Evolutionary conservation across 2,797 vertebrate species (phyloP), one percentile per base, ranked within the genome.

Genomic region (Falco concolor): DNA sequence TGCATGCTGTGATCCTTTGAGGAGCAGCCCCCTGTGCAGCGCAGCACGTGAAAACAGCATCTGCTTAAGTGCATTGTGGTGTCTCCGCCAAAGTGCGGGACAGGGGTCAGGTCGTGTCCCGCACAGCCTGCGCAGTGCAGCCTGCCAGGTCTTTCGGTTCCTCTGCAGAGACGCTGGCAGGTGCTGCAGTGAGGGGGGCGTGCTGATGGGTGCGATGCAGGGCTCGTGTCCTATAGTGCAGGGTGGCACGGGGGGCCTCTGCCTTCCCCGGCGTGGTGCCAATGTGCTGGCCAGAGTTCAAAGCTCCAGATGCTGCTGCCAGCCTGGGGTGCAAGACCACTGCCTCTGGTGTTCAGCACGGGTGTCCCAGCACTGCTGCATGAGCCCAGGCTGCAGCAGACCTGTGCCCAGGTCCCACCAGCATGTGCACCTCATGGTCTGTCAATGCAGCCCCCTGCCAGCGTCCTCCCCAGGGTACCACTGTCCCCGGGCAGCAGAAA

Each of bases 341-440:
- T 28, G 49, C 52, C 53, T 3, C 3, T 2, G 2, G 9, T 4
- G 2, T 13, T 72, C 57, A 53, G 15, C 32, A 28, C 0, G 0
- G 21, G 9, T 40, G 52, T 74, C 28, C 16, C 69, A 74, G 56
- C 49, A 22, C 18, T 30, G 23, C 54, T 57, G 52, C 47, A 32
- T 10, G n/a, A 75, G 38, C 34, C 32, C 40, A 44, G 56, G 19
- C 24, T 28, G 24, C 64, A 56, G 81, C 44, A 56, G 42, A 22
- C 7, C n/a, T 6, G 13, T 60, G n/a, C 56, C 38, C 70, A 61
- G 42, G 17, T 54, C 56, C 67, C 61, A 49, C 9, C 5, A 53
- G 17, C 44, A 12, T 5, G 9, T 45, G 6, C 22, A 52, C 25
- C 27, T 74, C 3, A 0, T n/a, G 52, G 44, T 67, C 38, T 78